Percentiles rank a stretch among this genome's conserved stretches.
These are phyloP conservation scores for Scylla paramamosain DNA, from an alignment of 1,140 invertebrate species.

Conservation along the genomic window DNA sequence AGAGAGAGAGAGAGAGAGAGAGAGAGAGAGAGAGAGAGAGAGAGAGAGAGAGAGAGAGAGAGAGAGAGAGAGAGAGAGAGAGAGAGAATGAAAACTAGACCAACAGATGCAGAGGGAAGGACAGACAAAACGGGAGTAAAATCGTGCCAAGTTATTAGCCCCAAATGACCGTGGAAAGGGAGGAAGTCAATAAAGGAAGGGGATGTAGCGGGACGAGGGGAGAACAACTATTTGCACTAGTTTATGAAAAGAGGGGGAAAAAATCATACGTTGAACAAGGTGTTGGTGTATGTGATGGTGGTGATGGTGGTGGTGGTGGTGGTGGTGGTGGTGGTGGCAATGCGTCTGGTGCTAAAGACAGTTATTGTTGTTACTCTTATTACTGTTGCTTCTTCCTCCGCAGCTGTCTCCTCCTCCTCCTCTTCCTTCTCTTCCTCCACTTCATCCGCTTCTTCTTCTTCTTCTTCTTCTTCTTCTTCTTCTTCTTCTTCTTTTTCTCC, in stretches of 20 bases:
- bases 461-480: background rate
- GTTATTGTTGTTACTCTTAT: too few relatives aligned
- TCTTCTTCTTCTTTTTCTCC: background rate
- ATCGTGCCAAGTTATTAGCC: conserved; percentile 21
- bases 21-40: background rate
- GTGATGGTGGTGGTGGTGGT: background rate
- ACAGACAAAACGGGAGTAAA: background rate
- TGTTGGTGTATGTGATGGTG: background rate
- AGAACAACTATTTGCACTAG: background rate
- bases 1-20: conserved; percentile 29
- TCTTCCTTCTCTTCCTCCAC: background rate
- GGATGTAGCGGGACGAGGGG: background rate
- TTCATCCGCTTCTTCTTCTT: background rate
- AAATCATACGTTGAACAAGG: background rate
- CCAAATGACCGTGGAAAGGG: conserved; percentile 18
- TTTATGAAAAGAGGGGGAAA: conserved; percentile 1
- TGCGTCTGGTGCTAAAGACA: too few relatives aligned
- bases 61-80: conserved; percentile 37
- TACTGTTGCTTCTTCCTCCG: too few relatives aligned
- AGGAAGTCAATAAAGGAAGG: conserved; percentile 8
- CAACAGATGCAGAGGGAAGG: background rate
- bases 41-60: background rate
- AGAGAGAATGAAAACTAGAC: background rate
- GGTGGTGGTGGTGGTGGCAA: too few relatives aligned
- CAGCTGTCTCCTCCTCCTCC: too few relatives aligned